Evolutionary conservation across 2,797 vertebrate genomes (phyloP).

Genomic region (Micrastur ruficollis): DNA sequence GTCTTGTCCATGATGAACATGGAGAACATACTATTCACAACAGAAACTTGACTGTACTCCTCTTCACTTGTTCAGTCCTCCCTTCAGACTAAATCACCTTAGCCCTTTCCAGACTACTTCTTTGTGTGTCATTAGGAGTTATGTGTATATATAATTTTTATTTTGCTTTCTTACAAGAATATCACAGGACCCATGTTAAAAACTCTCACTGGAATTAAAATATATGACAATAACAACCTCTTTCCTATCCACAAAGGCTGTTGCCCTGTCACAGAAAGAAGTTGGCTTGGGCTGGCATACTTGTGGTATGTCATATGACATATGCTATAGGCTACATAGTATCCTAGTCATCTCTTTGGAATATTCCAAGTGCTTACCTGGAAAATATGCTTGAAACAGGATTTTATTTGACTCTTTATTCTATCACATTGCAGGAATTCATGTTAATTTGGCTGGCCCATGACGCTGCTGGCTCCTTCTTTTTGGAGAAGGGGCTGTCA

Average conservation of each 20-base stretch:
- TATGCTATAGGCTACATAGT: no score
- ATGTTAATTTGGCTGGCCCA: neutral
- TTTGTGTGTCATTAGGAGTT: neutral
- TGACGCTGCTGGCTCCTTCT: neutral
- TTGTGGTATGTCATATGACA: neutral
- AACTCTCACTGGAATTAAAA: neutral
- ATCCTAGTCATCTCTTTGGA: neutral
- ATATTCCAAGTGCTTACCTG: neutral
- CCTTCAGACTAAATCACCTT: neutral
- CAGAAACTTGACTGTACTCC: neutral
- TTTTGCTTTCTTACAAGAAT: neutral
- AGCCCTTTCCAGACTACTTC: neutral
- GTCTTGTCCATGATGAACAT: neutral
- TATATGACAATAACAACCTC: neutral
- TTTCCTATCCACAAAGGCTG: neutral
- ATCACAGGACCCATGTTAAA: neutral
- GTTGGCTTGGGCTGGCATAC: neutral
- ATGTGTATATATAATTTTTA: accelerated
- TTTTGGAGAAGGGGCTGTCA: neutral
- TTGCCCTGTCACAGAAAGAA: neutral
- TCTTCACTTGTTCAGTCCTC: neutral
- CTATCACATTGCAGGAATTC: neutral
- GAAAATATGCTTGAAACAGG: neutral
- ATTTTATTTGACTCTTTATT: neutral
- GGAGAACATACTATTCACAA: neutral